phyloP scores from a whole-genome alignment of 2,888 invertebrate species.

The Andrena dorsata region DNA sequence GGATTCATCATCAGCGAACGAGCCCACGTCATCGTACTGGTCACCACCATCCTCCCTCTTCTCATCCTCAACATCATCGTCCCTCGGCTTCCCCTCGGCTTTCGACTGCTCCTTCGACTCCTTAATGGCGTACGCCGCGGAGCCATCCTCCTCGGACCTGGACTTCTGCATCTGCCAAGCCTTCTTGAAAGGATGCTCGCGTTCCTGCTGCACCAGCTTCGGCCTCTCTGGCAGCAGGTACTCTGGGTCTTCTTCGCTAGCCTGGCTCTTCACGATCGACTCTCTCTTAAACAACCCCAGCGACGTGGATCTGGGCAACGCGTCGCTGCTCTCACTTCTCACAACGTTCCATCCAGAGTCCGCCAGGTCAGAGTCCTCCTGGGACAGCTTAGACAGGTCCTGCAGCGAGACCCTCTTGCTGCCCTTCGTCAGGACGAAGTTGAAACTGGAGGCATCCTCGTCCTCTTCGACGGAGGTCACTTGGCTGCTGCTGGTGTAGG shows the following conservation, averaged over 20 bases:
- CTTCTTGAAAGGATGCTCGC: conserved; percentile 83
- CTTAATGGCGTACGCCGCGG: conserved; percentile 67
- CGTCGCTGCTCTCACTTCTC: conserved; percentile 58
- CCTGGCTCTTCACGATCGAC: conserved; percentile 83
- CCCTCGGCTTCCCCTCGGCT: conserved; percentile 24
- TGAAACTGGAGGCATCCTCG: conserved; percentile 72
- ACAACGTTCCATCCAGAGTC: conserved; percentile 65
- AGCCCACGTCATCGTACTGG: conserved; percentile 61
- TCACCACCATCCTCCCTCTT: conserved; percentile 56
- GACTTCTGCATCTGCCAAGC: conserved; percentile 84
- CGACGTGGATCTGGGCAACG: conserved; percentile 59
- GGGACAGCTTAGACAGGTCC: conserved; percentile 79
- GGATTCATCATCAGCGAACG: conserved; percentile 62
- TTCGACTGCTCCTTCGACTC: conserved; percentile 49
- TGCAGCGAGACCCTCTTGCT: conserved; percentile 79
- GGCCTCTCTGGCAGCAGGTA: conserved; percentile 82
- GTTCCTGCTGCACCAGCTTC: conserved; percentile 82
- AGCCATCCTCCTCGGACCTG: conserved; percentile 82
- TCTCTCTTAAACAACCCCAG: conserved; percentile 81
- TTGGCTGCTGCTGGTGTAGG: conserved; percentile 75
- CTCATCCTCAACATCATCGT: conserved; percentile 5
- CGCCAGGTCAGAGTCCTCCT: conserved; percentile 71
- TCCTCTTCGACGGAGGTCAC: conserved; percentile 77
- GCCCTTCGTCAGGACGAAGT: conserved; percentile 76
- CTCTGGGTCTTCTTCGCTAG: conserved; percentile 83